Conservation (phyloP, 1,140 invertebrate species). For the Gryllus bimaculatus region DNA sequence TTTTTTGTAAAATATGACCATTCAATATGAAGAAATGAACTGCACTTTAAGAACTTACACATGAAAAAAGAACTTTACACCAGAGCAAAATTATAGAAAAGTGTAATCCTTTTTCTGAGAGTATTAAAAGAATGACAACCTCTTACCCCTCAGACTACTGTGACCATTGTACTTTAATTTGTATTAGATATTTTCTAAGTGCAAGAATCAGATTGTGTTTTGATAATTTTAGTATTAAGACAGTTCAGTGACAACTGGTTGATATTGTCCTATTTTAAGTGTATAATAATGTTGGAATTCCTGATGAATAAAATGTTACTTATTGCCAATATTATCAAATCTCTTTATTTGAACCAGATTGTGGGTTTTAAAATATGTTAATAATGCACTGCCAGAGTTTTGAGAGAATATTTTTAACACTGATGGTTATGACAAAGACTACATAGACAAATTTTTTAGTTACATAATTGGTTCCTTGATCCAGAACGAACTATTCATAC, state of each 20-base stretch:
- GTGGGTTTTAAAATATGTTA: background rate
- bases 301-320: conserved; percentile 5
- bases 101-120: too few relatives aligned
- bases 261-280: background rate
- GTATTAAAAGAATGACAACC: too few relatives aligned
- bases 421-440: background rate
- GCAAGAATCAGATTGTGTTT: background rate
- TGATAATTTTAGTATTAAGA: background rate
- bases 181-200: background rate
- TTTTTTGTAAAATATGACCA: too few relatives aligned
- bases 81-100: too few relatives aligned
- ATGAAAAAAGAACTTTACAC: too few relatives aligned
- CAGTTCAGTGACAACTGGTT: background rate
- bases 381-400: background rate
- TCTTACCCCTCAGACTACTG: too few relatives aligned
- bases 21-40: too few relatives aligned
- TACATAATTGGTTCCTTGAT: too few relatives aligned
- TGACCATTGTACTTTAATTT: background rate
- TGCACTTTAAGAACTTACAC: too few relatives aligned
- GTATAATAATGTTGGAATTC: background rate
- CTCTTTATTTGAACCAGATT: background rate
- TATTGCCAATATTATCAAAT: background rate
- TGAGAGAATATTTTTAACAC: background rate
- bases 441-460: too few relatives aligned
- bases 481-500: too few relatives aligned